phyloP scores from a whole-genome alignment of 2,113 vertebrate genomes.

The Xenopus borealis region DNA sequence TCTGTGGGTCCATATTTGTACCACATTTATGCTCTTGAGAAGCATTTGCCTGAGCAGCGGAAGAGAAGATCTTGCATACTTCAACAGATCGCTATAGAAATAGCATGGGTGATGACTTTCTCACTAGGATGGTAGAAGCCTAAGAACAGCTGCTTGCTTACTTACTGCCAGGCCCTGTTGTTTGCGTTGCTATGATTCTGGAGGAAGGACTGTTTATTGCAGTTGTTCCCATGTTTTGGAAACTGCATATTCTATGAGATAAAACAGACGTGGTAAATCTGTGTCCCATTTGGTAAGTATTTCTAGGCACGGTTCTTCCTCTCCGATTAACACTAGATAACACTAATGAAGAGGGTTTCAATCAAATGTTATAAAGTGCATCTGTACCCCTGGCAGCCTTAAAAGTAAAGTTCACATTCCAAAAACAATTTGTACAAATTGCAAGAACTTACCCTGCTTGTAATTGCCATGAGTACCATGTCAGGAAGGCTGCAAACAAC shows the following conservation, averaged over 20 bases:
- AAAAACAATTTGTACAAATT: too few species aligned
- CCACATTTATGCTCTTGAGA: too few species aligned
- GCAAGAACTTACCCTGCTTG: too few species aligned
- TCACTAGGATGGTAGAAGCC: not conserved
- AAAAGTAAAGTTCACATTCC: too few species aligned
- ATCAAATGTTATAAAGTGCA: too few species aligned
- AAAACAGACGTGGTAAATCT: constrained; percentile 37
- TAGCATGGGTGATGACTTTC: not conserved
- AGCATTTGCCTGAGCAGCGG: too few species aligned
- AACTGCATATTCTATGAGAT: constrained; percentile 29
- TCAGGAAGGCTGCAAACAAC: too few species aligned
- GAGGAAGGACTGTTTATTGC: constrained; percentile 37
- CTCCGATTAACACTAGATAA: not conserved
- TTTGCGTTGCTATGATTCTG: constrained; percentile 24
- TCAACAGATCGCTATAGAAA: not conserved
- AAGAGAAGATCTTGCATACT: too few species aligned
- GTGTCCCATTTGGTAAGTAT: constrained; percentile 12
- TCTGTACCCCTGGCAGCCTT: too few species aligned
- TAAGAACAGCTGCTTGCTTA: constrained; percentile 16
- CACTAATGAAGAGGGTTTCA: too few species aligned
- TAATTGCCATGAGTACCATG: too few species aligned
- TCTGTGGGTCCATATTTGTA: too few species aligned
- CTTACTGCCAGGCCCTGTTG: constrained; percentile 18
- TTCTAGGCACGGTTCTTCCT: constrained; percentile 36
- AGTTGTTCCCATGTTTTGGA: constrained; percentile 52